These are phyloP conservation scores for Theonella swinhoei DNA, from an alignment of 37 sponge, comb jelly and placozoan species.

Conservation along the genomic window DNA sequence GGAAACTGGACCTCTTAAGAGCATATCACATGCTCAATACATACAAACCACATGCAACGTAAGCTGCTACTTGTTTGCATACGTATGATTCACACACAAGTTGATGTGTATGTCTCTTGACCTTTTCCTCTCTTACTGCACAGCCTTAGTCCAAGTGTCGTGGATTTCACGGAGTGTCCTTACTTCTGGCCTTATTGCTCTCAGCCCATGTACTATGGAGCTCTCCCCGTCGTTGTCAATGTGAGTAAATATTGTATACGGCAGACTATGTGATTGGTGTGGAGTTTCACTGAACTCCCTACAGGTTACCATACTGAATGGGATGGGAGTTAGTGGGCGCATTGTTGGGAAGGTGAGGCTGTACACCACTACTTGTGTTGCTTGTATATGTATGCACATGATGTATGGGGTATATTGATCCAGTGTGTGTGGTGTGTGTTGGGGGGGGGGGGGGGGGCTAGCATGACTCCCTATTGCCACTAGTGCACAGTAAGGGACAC, in stretches of 20 bases:
- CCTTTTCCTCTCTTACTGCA: neutral
- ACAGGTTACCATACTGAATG: slow-evolving; percentile 96
- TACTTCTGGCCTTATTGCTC: slow-evolving; percentile 99
- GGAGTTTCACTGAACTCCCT: neutral
- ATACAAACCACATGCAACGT: slow-evolving; percentile 89
- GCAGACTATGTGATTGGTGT: no score
- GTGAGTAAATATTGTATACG: slow-evolving; percentile 57
- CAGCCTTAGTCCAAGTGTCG: slow-evolving; percentile 87
- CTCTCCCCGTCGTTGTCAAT: slow-evolving; percentile 89
- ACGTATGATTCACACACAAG: no score
- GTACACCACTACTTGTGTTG: neutral
- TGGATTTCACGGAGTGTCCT: slow-evolving; percentile 96
- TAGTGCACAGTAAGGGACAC: no score
- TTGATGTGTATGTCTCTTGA: no score
- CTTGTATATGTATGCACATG: no score
- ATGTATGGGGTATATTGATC: no score
- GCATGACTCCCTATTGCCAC: no score
- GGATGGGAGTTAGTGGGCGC: slow-evolving; percentile 93
- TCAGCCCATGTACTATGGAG: slow-evolving; percentile 94
- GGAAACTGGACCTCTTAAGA: slow-evolving; percentile 89
- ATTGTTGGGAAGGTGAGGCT: slow-evolving; percentile 71
- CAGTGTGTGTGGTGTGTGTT: no score
- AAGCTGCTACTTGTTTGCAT: neutral
- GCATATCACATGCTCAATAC: slow-evolving; percentile 83
- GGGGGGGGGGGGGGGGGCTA: no score